These are phyloP conservation scores for Dufourea novaeangliae DNA, from an alignment of 1,140 invertebrate genomes.

Conservation along the genomic window DNA sequence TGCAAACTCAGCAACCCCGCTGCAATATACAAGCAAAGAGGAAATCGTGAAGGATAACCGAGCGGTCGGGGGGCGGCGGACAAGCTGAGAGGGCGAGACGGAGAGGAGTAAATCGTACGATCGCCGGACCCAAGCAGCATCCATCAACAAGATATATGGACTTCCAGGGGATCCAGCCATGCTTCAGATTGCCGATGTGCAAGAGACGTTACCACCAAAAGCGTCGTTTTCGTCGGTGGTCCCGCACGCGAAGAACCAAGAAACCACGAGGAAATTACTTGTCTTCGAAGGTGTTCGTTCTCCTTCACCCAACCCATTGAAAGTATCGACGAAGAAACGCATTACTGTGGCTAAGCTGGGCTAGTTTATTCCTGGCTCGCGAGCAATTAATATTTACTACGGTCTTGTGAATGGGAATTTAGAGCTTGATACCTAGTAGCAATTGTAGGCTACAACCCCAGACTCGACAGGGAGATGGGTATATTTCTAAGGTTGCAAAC, in stretches of 20 bases:
- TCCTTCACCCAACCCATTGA: conserved; percentile 10
- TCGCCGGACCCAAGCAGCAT: conserved; percentile 59
- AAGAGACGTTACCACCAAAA: conserved; percentile 29
- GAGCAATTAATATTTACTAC: conserved; percentile 33
- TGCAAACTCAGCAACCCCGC: conserved; percentile 51
- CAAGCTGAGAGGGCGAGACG: neutral
- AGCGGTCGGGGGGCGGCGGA: conserved; percentile 11
- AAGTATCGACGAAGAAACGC: conserved; percentile 57
- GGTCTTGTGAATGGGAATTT: neutral
- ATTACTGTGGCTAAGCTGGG: conserved; percentile 41
- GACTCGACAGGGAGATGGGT: too few relatives aligned
- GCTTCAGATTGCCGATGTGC: conserved; percentile 33
- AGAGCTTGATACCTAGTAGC: neutral
- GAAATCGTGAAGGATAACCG: conserved; percentile 44
- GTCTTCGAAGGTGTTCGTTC: conserved; percentile 29
- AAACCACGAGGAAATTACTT: conserved; percentile 50
- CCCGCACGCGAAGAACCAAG: neutral
- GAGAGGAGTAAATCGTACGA: conserved; percentile 40
- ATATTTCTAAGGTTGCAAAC: too few relatives aligned
- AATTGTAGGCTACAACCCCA: too few relatives aligned
- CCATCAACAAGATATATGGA: conserved; percentile 69
- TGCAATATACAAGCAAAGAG: conserved; percentile 10
- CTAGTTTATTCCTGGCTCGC: neutral
- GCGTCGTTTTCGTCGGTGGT: conserved; percentile 30
- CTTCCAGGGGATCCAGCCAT: conserved; percentile 39